phyloP scores from a whole-genome alignment of 2,888 invertebrate genomes.

The Pristionchus fissidentatus region DNA sequence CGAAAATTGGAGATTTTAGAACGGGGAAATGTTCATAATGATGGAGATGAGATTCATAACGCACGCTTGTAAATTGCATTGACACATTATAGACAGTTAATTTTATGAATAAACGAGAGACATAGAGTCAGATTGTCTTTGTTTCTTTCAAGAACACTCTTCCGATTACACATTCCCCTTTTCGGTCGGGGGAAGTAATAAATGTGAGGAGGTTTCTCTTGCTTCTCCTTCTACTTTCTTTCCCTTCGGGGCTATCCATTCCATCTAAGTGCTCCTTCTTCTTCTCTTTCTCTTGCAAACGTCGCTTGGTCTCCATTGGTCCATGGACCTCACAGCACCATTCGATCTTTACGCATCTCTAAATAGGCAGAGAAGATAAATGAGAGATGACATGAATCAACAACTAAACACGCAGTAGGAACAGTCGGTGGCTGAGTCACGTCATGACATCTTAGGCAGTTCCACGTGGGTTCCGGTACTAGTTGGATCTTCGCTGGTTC shows the following conservation, averaged over 20 bases:
- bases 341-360: too few species aligned
- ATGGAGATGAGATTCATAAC: background rate
- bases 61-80: background rate
- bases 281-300: too few species aligned
- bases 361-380: too few species aligned
- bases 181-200: too few species aligned
- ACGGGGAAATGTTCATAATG: background rate
- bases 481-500: background rate
- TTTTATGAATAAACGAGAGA: background rate
- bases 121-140: background rate
- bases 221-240: too few species aligned
- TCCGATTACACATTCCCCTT: background rate
- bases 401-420: background rate
- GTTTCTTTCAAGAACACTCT: background rate
- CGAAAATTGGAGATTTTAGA: background rate
- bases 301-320: too few species aligned
- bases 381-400: constrained; percentile 18
- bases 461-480: background rate
- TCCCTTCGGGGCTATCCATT: too few species aligned
- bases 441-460: background rate
- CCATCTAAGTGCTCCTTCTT: too few species aligned
- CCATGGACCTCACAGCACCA: too few species aligned
- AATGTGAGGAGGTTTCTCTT: too few species aligned
- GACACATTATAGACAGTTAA: background rate
- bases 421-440: background rate